Percentiles rank a stretch among this genome's conserved stretches.
These are phyloP conservation scores for Pharmacophagus antenor DNA, from an alignment of 2,888 invertebrate genomes.

Conservation along the genomic window DNA sequence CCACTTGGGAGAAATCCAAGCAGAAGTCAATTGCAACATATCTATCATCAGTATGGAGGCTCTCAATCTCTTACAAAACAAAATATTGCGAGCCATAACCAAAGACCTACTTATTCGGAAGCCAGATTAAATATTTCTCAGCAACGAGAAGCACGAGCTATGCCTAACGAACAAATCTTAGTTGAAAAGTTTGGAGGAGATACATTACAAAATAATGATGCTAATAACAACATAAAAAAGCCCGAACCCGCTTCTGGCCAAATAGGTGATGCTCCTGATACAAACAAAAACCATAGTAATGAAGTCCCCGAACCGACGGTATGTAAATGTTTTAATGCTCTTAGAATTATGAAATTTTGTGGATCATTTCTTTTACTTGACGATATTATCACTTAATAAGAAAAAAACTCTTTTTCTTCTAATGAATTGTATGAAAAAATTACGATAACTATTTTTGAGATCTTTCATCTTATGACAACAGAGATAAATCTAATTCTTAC, in stretches of 20 bases:
- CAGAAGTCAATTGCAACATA: conserved; percentile 60
- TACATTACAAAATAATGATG: conserved; percentile 46
- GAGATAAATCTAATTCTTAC: too few relatives aligned
- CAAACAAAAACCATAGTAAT: conserved; percentile 29
- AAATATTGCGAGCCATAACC: conserved; percentile 44
- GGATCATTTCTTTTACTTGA: background rate
- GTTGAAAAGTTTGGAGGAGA: conserved; percentile 65
- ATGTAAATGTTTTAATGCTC: background rate
- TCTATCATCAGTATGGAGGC: conserved; percentile 68
- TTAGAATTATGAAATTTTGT: background rate
- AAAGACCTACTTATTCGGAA: conserved; percentile 51
- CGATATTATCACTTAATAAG: too few relatives aligned
- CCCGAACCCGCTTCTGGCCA: conserved; percentile 42
- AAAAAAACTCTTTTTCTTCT: too few relatives aligned
- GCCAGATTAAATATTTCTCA: conserved; percentile 48
- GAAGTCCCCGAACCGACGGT: conserved; percentile 36
- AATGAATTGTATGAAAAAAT: too few relatives aligned
- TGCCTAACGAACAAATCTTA: conserved; percentile 41
- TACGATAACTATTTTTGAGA: too few relatives aligned
- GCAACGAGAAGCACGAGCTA: conserved; percentile 29
- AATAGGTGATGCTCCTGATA: conserved; percentile 49
- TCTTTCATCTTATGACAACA: too few relatives aligned
- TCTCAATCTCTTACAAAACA: conserved; percentile 66
- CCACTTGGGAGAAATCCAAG: conserved; percentile 53
- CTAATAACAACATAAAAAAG: conserved; percentile 38